Base-by-base conservation (phyloP, 2,888 invertebrate species). In the Elmis aenea region DNA sequence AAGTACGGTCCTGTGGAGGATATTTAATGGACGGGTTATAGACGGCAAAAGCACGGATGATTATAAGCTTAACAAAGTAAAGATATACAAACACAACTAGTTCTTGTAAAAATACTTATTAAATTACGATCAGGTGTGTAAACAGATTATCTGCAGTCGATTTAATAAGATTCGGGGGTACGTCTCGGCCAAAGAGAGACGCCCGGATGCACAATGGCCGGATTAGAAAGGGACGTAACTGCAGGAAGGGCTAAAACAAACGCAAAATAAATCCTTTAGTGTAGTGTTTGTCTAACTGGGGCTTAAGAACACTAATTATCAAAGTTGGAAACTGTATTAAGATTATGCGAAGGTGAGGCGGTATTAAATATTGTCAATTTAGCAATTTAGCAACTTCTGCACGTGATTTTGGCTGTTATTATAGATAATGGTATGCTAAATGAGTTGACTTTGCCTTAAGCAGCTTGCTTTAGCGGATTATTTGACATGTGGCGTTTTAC, bases 301-400 rank as follows among this genome's bases (percentile, higher is more conserved):
- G 63, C 66, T 66, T 67, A 67, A 66, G 66, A 67, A 64, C 66
- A 66, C 66, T 67, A 67, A 67, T 67, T 67, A 66, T 66, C 65
- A 65, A 67, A 67, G 64, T 66, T 67, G 61, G 62, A 65, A 67
- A 66, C 66, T 67, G 66, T 67, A 67, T 67, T 67, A 67, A 67
- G 67, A 67, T 67, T 67, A 67, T 66, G 64, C 50, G 49, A 50
- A 53, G 53, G 56, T 52, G 50, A 61, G 58, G 54, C 54, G 58
- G 58, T 59, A 62, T 65, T 65, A 66, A 67, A 67, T 67, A 67
- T 67, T 66, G 66, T 67, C 67, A 65, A 67, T 67, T 65, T 65
- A 65, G 67, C 67, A 67, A 65, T 67, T 66, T 62, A 61, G 58
- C 58, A 62, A 64, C 57, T 61, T 61, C 58, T 54, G 55, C 54